phyloP scores from a whole-genome alignment of 2,888 invertebrate species.

The Sepioteuthis lessoniana region DNA sequence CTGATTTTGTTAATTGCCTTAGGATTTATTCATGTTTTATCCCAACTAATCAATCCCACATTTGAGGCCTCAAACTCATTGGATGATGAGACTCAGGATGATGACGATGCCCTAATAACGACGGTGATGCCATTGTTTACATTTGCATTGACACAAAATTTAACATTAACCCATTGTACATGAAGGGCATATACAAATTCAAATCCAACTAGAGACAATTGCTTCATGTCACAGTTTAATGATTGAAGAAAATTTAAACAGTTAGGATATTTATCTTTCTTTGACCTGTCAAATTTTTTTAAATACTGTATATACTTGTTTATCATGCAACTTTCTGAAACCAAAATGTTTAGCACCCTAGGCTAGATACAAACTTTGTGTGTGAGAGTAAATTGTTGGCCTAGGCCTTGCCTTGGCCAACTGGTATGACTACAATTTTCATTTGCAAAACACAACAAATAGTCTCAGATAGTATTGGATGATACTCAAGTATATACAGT shows the following conservation, averaged over 20 bases:
- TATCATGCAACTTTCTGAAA: too few relatives aligned
- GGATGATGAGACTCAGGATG: constrained; percentile 11
- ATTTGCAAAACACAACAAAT: too few relatives aligned
- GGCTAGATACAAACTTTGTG: too few relatives aligned
- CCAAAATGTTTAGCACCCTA: too few relatives aligned
- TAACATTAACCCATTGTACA: constrained; percentile 8
- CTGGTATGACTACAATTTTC: too few relatives aligned
- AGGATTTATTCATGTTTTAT: not conserved
- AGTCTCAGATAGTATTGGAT: too few relatives aligned
- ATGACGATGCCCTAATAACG: constrained; percentile 33
- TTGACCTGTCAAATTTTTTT: not conserved
- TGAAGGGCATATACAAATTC: not conserved
- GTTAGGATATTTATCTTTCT: not conserved
- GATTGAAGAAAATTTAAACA: not conserved
- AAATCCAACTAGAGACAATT: not conserved
- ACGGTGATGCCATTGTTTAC: constrained; percentile 18
- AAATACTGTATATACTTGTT: too few relatives aligned
- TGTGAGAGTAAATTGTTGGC: too few relatives aligned
- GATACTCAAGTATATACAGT: too few relatives aligned
- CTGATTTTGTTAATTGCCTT: not conserved
- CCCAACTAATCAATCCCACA: not conserved
- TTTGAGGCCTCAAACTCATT: constrained; percentile 5
- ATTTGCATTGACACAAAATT: not conserved
- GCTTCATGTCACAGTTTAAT: not conserved
- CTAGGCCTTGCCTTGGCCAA: too few relatives aligned